Evolutionary conservation across 2,797 vertebrate species (phyloP).

Genomic region (Sciurus vulgaris): DNA sequence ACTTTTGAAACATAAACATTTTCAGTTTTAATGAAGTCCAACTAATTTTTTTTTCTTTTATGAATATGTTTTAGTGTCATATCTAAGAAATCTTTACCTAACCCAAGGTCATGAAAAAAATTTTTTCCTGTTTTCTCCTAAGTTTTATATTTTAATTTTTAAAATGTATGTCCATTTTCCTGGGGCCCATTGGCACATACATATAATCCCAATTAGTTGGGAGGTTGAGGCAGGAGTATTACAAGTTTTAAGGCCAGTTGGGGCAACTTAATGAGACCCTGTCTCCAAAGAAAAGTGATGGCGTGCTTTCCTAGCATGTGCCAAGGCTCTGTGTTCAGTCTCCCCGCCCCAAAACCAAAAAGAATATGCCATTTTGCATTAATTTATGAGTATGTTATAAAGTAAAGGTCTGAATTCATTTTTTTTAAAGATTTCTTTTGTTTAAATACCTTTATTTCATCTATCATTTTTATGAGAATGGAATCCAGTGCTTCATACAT

Average conservation of each 20-base stretch:
- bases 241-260: too few relatives aligned
- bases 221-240: too few relatives aligned
- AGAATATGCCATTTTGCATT: not conserved
- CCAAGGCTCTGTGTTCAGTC: too few relatives aligned
- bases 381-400: not conserved
- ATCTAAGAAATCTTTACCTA: slow-evolving; percentile 29
- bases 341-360: too few relatives aligned
- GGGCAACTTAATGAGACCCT: too few relatives aligned
- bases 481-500: too few relatives aligned
- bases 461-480: too few relatives aligned
- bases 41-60: not conserved
- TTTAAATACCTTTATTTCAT: too few relatives aligned
- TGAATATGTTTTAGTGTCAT: not conserved
- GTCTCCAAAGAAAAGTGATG: too few relatives aligned
- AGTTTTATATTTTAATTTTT: slow-evolving; percentile 51
- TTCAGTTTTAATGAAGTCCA: slow-evolving; percentile 24
- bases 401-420: not conserved
- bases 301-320: too few relatives aligned
- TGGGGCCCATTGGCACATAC: too few relatives aligned
- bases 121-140: not conserved
- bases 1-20: slow-evolving; percentile 42
- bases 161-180: not conserved
- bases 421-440: not conserved
- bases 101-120: not conserved
- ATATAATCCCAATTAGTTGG: too few relatives aligned